Percentiles rank a stretch among this genome's conserved stretches.
These are phyloP conservation scores for Mus minutoides DNA, from an alignment of 2,797 vertebrate genomes.

Conservation along the genomic window DNA sequence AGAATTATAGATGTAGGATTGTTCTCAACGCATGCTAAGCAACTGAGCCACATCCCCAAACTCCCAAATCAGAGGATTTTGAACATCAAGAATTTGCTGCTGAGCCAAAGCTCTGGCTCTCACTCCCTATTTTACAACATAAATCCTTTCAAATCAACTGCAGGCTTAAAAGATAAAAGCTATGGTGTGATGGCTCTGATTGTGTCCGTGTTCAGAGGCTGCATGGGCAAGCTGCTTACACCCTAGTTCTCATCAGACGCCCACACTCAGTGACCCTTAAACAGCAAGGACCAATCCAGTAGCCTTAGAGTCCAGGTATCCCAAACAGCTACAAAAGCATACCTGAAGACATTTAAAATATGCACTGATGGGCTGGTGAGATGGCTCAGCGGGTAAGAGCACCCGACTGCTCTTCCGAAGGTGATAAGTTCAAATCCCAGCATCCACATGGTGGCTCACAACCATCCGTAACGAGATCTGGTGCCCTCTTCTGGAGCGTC, in stretches of 20 bases:
- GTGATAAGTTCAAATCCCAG: too few relatives aligned
- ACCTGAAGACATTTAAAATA: not conserved
- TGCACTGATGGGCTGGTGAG: too few relatives aligned
- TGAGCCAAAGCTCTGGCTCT: slow-evolving; percentile 21
- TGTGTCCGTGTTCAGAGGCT: not conserved
- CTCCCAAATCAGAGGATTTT: slow-evolving; percentile 23
- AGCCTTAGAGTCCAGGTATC: not conserved
- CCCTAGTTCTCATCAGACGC: not conserved
- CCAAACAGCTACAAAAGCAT: not conserved
- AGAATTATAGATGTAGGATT: not conserved
- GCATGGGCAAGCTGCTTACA: not conserved
- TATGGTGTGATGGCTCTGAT: not conserved
- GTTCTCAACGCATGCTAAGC: not conserved
- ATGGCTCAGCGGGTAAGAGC: too few relatives aligned
- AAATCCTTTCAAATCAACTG: slow-evolving; percentile 45
- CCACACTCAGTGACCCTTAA: not conserved
- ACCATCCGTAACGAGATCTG: too few relatives aligned
- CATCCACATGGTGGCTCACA: too few relatives aligned
- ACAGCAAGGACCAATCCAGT: not conserved
- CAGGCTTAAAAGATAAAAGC: slow-evolving; percentile 52
- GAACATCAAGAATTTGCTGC: slow-evolving; percentile 32
- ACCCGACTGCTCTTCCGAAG: too few relatives aligned
- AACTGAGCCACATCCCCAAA: not conserved
- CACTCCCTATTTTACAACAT: slow-evolving; percentile 48
- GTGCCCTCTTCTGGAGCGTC: too few relatives aligned